phyloP scores from a whole-genome alignment of 2,797 vertebrate genomes.

The Geotrypetes seraphini region DNA sequence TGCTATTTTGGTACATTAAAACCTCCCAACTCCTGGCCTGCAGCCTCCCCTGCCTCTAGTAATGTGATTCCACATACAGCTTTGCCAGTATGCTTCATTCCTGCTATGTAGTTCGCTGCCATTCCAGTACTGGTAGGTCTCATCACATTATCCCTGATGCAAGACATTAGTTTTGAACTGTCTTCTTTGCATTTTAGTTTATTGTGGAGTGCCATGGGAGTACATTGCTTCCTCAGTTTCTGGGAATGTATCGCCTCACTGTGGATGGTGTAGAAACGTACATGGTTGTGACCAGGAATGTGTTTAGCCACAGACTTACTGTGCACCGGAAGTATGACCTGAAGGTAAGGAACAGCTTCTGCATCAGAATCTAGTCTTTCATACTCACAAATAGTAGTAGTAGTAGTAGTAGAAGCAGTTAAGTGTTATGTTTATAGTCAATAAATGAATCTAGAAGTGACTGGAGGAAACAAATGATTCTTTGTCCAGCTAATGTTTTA shows the following conservation, averaged over 20 bases:
- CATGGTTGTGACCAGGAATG: slow-evolving; percentile 89
- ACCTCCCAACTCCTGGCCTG: too few species aligned
- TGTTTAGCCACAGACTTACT: slow-evolving; percentile 83
- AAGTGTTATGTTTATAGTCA: too few species aligned
- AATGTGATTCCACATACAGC: too few species aligned
- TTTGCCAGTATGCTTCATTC: too few species aligned
- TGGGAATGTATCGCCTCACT: slow-evolving; percentile 87
- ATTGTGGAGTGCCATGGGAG: slow-evolving; percentile 91
- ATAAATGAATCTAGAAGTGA: too few species aligned
- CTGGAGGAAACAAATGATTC: too few species aligned
- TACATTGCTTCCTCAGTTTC: slow-evolving; percentile 87
- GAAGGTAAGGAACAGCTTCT: slow-evolving; percentile 72
- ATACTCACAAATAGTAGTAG: too few species aligned
- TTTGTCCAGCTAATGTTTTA: too few species aligned
- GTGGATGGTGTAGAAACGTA: slow-evolving; percentile 91
- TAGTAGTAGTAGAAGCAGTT: too few species aligned
- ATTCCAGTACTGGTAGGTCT: not conserved
- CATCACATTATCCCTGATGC: not conserved
- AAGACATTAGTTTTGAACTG: not conserved
- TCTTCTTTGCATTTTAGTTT: slow-evolving; percentile 51
- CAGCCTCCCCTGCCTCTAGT: too few species aligned
- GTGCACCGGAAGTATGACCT: slow-evolving; percentile 90
- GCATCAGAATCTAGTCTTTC: too few species aligned
- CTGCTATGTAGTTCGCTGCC: too few species aligned
- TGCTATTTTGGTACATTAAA: not conserved